Conservation (phyloP, 1,140 invertebrate genomes). For the Drosophila punjabiensis region DNA sequence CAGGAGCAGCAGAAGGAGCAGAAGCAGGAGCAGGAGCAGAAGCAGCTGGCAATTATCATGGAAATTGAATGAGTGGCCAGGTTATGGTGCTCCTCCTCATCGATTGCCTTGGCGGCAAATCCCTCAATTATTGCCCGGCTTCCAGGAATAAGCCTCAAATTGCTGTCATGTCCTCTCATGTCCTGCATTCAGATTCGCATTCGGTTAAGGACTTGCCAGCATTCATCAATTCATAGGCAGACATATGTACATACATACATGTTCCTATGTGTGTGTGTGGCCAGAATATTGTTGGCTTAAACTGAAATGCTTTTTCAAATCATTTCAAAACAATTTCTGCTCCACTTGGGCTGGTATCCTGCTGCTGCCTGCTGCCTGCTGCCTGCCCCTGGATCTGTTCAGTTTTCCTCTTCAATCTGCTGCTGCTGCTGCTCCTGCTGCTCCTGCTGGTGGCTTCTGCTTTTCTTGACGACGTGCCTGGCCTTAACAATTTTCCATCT, state of each 20-base stretch:
- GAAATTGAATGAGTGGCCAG: slow-evolving; percentile 30
- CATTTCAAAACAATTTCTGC: slow-evolving; percentile 53
- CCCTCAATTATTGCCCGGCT: slow-evolving; percentile 19
- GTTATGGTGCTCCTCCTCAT: slow-evolving; percentile 6
- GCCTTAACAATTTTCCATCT: slow-evolving; percentile 45
- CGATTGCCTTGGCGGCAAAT: slow-evolving; percentile 20
- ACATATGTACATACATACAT: background rate
- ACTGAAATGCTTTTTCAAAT: slow-evolving; percentile 50
- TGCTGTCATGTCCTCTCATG: slow-evolving; percentile 4
- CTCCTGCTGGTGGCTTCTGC: slow-evolving; percentile 1
- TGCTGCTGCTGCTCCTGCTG: background rate
- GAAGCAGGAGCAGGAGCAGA: background rate
- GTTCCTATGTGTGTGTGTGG: slow-evolving; percentile 12
- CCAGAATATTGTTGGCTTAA: slow-evolving; percentile 45
- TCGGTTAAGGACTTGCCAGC: background rate
- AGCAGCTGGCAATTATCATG: slow-evolving; percentile 24
- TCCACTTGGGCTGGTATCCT: background rate
- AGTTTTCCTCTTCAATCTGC: slow-evolving; percentile 5
- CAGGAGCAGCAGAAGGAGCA: background rate
- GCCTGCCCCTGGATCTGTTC: background rate
- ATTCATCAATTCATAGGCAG: slow-evolving; percentile 40
- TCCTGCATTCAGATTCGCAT: slow-evolving; percentile 25
- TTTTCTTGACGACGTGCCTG: slow-evolving; percentile 52
- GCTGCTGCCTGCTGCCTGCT: too few species aligned
- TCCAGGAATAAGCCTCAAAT: slow-evolving; percentile 18